These are phyloP conservation scores for Rana temporaria DNA, from an alignment of 2,113 vertebrate species.

Conservation along the genomic window DNA sequence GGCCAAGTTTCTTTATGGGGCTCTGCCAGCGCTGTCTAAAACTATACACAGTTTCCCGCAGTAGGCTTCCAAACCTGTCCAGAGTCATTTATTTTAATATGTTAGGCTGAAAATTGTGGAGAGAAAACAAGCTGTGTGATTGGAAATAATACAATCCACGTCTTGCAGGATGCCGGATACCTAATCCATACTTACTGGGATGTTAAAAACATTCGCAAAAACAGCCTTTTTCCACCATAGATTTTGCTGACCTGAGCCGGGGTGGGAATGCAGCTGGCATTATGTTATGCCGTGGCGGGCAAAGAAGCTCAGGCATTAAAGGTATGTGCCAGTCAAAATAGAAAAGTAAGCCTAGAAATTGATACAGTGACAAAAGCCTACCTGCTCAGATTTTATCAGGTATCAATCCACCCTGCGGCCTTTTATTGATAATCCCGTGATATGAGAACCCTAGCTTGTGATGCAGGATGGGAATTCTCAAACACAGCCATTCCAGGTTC, in stretches of 20 bases:
- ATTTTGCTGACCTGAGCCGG: neutral
- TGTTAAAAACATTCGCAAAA: constrained; percentile 6
- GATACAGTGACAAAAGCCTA: no score
- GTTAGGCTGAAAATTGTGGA: constrained; percentile 2
- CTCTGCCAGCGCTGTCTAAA: constrained; percentile 23
- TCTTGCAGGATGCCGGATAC: neutral
- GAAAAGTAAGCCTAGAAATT: no score
- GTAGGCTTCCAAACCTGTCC: constrained; percentile 33
- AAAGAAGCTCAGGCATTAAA: no score
- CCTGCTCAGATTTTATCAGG: no score
- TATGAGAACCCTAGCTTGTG: no score
- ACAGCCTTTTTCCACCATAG: neutral
- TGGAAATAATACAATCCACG: constrained; percentile 3
- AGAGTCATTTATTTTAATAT: constrained; percentile 18
- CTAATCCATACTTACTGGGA: neutral
- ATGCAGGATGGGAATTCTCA: no score
- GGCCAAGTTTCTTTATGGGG: neutral
- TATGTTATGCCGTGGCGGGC: neutral
- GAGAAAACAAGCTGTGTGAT: neutral
- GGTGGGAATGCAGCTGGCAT: neutral
- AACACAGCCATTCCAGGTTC: no score
- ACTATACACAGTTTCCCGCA: neutral
- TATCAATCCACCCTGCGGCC: no score
- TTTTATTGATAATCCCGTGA: no score
- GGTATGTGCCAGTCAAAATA: no score